Base-by-base conservation (phyloP, 2,888 invertebrate species). In the Cryptus viduatorius region DNA sequence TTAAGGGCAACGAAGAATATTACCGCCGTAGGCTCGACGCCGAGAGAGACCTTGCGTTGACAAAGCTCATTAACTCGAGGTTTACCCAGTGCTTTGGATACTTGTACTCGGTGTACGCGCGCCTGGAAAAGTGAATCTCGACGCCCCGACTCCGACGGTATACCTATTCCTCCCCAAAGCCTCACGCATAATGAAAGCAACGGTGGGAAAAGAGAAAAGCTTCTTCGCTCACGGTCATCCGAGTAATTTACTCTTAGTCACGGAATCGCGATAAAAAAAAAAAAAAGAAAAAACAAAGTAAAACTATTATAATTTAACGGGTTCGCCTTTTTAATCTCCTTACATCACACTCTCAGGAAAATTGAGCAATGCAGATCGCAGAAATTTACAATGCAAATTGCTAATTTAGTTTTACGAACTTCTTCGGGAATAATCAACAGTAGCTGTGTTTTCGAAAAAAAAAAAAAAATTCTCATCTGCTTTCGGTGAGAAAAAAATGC, bases 61-160 rank as follows among this genome's bases (percentile, higher is more conserved):
- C 88, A 86, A 88, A 87, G 84, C 83, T 89, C 86, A 90, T 90
- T 89, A 90, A 87, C 85, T 81, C 86, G 73, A 78, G 56, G 82
- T 84, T 84, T 82, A 82, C 81, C 81, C 24, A 69, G 73, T 73
- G 69, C 77, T 68, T 42, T 37, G 37, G 67, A 56, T 16, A 77
- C 77, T 81, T 72, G 42, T 73, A 16, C 46, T 53, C 48, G 65
- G 31, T 46, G 14, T 37, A 76, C 56, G 53, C 29, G 65, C 46
- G 67, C 67, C 50, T 76, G 72, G 61, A 81, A 81, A 84, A 84
- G 75, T 81, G 72, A 84, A 81, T 84, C 73, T 77, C 68, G 77
- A 64, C 84, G 81, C 82, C 76, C 67, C 46, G 67, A 46, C 67
- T 44, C 56, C 56, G 71, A 65, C 46, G 56, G 50, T 10, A 24